Percentiles rank a stretch among this genome's conserved stretches.
phyloP scores from a whole-genome alignment of 2,888 invertebrate genomes.

The Pemphredon lugubris region DNA sequence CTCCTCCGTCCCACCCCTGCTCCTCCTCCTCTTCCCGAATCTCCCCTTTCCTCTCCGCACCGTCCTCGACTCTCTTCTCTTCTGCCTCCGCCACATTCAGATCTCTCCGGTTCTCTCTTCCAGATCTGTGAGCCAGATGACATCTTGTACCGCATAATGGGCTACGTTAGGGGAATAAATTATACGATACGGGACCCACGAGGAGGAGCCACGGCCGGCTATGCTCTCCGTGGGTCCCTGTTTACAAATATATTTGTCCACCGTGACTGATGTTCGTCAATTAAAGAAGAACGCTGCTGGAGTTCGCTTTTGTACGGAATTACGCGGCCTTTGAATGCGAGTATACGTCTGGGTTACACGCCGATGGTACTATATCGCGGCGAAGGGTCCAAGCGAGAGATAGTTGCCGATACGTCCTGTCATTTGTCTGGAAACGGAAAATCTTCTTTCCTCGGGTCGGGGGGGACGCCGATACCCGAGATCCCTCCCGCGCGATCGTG shows the following conservation, averaged over 20 bases:
- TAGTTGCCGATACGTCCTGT: slow-evolving; percentile 4
- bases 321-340: neutral
- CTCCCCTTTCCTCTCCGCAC: slow-evolving; percentile 24
- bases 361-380: neutral
- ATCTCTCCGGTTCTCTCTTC: slow-evolving; percentile 49
- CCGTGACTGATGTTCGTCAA: slow-evolving; percentile 59
- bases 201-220: slow-evolving; percentile 8
- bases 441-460: neutral
- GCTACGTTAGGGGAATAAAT: slow-evolving; percentile 67
- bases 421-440: slow-evolving; percentile 14
- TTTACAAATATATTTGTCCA: slow-evolving; percentile 68
- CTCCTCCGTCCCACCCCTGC: slow-evolving; percentile 4
- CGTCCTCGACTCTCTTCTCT: slow-evolving; percentile 32
- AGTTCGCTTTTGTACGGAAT: slow-evolving; percentile 14
- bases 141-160: slow-evolving; percentile 67
- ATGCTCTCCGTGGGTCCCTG: slow-evolving; percentile 27
- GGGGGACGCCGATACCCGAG: too few relatives aligned
- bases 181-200: slow-evolving; percentile 51
- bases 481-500: too few relatives aligned
- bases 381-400: too few relatives aligned
- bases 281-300: slow-evolving; percentile 41
- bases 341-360: neutral
- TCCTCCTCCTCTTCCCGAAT: slow-evolving; percentile 1
- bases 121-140: slow-evolving; percentile 66
- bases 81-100: slow-evolving; percentile 43